Evolutionary conservation across 1,140 invertebrate genomes (phyloP).

Genomic region (Aphaenogaster floridana): DNA sequence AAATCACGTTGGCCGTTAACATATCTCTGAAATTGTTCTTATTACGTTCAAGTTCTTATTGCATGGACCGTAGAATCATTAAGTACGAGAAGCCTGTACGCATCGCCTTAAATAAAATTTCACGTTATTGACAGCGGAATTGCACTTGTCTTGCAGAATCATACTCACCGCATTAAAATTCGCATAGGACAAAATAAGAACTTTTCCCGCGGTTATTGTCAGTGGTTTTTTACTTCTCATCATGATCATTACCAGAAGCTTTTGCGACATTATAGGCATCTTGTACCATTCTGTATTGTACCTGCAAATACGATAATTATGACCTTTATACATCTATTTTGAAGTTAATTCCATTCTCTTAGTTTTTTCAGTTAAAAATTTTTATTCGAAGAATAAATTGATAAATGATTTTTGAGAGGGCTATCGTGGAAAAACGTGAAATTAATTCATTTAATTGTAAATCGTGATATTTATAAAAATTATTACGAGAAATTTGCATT

Average conservation of each 20-base stretch:
- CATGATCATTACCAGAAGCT: slow-evolving; percentile 32
- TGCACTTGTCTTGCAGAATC: neutral
- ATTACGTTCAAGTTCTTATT: neutral
- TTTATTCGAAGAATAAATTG: neutral
- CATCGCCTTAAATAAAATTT: slow-evolving; percentile 43
- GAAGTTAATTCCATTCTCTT: neutral
- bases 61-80: slow-evolving; percentile 70
- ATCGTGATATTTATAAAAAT: neutral
- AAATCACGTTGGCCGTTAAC: neutral
- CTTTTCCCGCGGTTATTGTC: slow-evolving; percentile 11
- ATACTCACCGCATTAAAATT: slow-evolving; percentile 9
- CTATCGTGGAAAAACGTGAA: neutral
- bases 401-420: neutral
- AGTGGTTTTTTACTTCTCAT: slow-evolving; percentile 17
- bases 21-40: slow-evolving; percentile 8
- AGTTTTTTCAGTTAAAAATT: neutral
- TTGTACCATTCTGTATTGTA: slow-evolving; percentile 2
- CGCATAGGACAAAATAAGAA: neutral
- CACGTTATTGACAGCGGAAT: slow-evolving; percentile 3
- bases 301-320: neutral
- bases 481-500: neutral
- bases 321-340: neutral
- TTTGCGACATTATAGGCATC: slow-evolving; percentile 23
- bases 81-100: slow-evolving; percentile 66
- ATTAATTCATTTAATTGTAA: neutral